Percentiles rank a stretch among this genome's conserved stretches.
These are phyloP conservation scores for Drosophila bocqueti DNA, from an alignment of 1,140 invertebrate species.

Conservation along the genomic window DNA sequence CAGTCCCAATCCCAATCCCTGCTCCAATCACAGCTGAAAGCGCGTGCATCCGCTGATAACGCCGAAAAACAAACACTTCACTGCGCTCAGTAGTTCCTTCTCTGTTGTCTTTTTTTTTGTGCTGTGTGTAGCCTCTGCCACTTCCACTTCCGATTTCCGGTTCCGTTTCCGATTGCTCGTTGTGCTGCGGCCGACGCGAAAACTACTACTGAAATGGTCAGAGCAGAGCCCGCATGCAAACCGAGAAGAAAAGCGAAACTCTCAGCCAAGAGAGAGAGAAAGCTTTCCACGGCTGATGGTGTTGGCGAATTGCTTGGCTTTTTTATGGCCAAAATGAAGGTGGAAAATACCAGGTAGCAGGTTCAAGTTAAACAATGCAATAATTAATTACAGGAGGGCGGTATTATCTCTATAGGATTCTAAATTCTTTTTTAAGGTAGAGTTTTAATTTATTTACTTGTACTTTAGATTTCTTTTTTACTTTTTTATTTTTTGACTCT, in stretches of 20 bases:
- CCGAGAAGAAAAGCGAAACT: conserved; percentile 20
- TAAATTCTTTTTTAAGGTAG: too few relatives aligned
- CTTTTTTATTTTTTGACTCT: too few relatives aligned
- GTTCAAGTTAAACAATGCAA: background rate
- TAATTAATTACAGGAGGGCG: background rate
- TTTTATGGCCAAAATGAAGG: background rate
- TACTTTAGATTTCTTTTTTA: too few relatives aligned
- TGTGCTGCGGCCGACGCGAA: conserved; percentile 79
- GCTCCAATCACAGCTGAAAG: conserved; percentile 24
- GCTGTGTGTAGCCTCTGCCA: conserved; percentile 23
- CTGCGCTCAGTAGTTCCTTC: conserved; percentile 27
- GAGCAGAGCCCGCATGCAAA: conserved; percentile 11
- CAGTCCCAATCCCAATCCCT: conserved; percentile 11
- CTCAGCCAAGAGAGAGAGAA: conserved; percentile 31
- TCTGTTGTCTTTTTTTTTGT: conserved; percentile 16
- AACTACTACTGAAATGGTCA: conserved; percentile 74
- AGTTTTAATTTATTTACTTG: too few relatives aligned
- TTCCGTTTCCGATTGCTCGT: conserved; percentile 50
- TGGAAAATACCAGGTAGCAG: background rate
- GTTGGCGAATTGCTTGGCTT: conserved; percentile 17
- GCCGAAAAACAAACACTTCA: conserved; percentile 49
- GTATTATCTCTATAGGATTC: background rate
- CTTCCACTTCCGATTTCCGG: conserved; percentile 22
- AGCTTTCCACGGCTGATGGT: conserved; percentile 21
- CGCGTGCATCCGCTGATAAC: conserved; percentile 50